Conservation (phyloP, 2,888 invertebrate species). For the Corythucha ciliata region DNA sequence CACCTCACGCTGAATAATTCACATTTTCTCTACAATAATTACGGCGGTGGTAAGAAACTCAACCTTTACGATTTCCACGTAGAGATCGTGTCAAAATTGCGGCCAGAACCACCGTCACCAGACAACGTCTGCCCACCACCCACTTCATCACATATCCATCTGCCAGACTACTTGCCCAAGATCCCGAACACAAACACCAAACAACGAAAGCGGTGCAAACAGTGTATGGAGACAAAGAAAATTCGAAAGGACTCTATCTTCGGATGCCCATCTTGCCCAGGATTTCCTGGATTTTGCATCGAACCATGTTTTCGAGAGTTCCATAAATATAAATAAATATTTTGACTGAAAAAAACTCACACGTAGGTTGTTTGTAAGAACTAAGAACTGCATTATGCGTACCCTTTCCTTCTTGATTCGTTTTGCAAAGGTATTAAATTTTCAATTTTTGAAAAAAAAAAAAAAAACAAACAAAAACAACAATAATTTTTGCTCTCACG, state of each 20-base stretch:
- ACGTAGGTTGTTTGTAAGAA: too few species aligned
- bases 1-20: slow-evolving; percentile 5
- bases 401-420: too few species aligned
- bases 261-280: background rate
- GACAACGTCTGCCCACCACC: background rate
- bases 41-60: background rate
- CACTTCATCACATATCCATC: slow-evolving; percentile 1
- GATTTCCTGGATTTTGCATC: slow-evolving; percentile 6
- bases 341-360: too few species aligned
- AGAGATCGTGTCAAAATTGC: background rate
- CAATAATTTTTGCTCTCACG: too few species aligned
- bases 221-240: background rate
- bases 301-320: slow-evolving; percentile 1
- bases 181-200: background rate
- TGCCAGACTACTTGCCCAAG: background rate
- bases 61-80: slow-evolving; percentile 5
- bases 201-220: background rate
- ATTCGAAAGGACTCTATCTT: background rate
- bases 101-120: background rate
- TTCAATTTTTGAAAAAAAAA: too few species aligned
- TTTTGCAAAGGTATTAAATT: too few species aligned
- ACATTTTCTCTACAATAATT: slow-evolving; percentile 4
- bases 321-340: slow-evolving; percentile 4
- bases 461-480: too few species aligned
- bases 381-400: too few species aligned